Percentiles rank a stretch among this genome's conserved stretches.
phyloP scores from a whole-genome alignment of 2,888 invertebrate species.

The Protodeltote pygarga region DNA sequence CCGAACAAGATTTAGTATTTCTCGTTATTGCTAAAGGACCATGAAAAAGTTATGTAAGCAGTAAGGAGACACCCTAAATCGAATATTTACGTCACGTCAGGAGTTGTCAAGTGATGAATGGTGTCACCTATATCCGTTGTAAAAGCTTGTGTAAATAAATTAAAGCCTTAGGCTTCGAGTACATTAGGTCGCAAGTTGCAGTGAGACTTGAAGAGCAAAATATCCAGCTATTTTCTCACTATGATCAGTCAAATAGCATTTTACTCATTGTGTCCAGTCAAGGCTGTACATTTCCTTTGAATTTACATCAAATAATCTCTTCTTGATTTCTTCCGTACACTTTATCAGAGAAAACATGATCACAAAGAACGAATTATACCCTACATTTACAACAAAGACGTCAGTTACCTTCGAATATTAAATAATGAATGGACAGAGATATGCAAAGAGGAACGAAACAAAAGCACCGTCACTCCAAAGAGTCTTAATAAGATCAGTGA shows the following conservation, averaged over 20 bases:
- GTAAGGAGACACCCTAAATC: slow-evolving; percentile 16
- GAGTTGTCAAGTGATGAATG: slow-evolving; percentile 33
- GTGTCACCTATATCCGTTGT: slow-evolving; percentile 23
- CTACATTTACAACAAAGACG: slow-evolving; percentile 25
- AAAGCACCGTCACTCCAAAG: slow-evolving; percentile 22
- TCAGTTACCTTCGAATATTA: slow-evolving; percentile 23
- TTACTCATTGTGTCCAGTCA: too few relatives aligned
- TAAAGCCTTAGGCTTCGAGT: neutral
- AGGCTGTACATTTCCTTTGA: too few relatives aligned
- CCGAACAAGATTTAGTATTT: slow-evolving; percentile 1
- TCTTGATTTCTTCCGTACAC: too few relatives aligned
- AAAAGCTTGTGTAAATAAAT: neutral
- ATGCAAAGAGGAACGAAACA: slow-evolving; percentile 12
- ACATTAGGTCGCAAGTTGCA: too few relatives aligned
- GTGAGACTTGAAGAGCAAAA: too few relatives aligned
- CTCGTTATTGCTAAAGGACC: neutral
- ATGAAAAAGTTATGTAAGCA: neutral
- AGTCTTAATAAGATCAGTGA: neutral
- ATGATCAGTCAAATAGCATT: too few relatives aligned
- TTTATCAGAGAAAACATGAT: neutral
- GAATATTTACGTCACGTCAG: slow-evolving; percentile 31
- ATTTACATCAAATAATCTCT: too few relatives aligned
- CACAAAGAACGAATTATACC: slow-evolving; percentile 7
- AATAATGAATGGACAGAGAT: slow-evolving; percentile 20
- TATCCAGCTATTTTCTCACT: too few relatives aligned